Conservation (phyloP, 2,888 invertebrate species). For the Drosophila falleni region DNA sequence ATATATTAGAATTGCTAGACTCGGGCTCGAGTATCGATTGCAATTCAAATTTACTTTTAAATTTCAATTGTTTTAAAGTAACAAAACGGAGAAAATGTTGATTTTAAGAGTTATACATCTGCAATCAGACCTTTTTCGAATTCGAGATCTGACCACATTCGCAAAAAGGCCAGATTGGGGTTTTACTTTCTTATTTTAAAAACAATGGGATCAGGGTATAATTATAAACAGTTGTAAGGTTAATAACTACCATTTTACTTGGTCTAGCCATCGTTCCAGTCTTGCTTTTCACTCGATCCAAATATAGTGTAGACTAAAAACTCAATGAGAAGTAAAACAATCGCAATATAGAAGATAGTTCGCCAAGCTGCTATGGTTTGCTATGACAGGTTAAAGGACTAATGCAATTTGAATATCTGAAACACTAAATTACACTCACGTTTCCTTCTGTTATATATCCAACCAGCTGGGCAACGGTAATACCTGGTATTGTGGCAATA, state of each 20-base stretch:
- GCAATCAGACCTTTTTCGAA: too few relatives aligned
- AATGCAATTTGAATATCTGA: background rate
- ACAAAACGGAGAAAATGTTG: too few relatives aligned
- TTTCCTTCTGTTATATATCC: conserved; percentile 90
- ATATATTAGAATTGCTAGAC: too few relatives aligned
- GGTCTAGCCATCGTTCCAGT: conserved; percentile 84
- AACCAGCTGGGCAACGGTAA: conserved; percentile 90
- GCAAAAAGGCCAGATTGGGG: too few relatives aligned
- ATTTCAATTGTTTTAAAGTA: too few relatives aligned
- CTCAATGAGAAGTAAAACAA: conserved; percentile 89
- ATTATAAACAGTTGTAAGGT: too few relatives aligned
- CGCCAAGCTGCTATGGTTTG: conserved; percentile 92
- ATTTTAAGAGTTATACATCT: too few relatives aligned
- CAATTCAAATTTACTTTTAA: too few relatives aligned
- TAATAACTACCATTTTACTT: too few relatives aligned
- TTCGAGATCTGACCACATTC: too few relatives aligned
- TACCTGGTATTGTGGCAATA: conserved; percentile 92
- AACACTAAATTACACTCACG: conserved; percentile 86
- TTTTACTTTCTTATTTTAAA: background rate
- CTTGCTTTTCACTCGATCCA: conserved; percentile 88
- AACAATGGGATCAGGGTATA: too few relatives aligned
- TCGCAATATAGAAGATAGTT: conserved; percentile 91
- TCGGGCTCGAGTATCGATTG: too few relatives aligned
- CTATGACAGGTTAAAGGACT: conserved; percentile 85
- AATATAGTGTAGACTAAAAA: conserved; percentile 87